A percentile compares a stretch with the other conserved stretches of the same genome.
These are phyloP conservation scores for Rostratula benghalensis DNA, from an alignment of 2,113 vertebrate species.

Conservation along the genomic window DNA sequence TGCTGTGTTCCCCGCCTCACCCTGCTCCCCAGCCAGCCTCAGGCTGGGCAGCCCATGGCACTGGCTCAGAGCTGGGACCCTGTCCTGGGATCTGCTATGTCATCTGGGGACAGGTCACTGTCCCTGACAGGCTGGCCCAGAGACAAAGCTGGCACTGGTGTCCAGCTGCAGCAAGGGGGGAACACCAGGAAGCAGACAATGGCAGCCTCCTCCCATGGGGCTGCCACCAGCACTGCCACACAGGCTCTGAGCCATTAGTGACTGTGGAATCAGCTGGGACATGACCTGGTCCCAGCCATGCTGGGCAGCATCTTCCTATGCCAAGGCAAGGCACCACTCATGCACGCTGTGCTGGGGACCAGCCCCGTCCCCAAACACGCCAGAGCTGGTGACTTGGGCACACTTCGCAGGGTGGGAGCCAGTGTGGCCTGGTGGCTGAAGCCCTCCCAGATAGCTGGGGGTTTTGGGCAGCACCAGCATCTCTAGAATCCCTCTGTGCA, in stretches of 20 bases:
- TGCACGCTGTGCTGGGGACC: fast-evolving
- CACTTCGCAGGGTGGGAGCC: neutral
- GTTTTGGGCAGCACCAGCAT: neutral
- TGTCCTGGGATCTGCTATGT: neutral
- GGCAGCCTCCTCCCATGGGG: neutral
- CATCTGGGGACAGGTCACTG: neutral
- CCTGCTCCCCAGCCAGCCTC: neutral
- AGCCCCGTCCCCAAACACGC: neutral
- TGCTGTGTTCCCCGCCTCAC: neutral
- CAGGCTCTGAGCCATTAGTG: neutral
- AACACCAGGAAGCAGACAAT: fast-evolving
- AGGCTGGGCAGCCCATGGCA: neutral
- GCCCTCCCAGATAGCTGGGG: neutral
- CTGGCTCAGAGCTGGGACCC: neutral
- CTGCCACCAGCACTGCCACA: neutral
- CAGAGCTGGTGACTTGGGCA: neutral
- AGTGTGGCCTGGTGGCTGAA: neutral
- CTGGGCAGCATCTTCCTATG: neutral
- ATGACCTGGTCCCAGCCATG: neutral
- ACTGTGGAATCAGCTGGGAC: neutral
- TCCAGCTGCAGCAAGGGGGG: neutral
- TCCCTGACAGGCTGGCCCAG: neutral
- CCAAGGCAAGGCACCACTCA: neutral
- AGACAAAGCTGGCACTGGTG: neutral
- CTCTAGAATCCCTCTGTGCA: neutral